Base-by-base conservation (phyloP, 2,113 vertebrate genomes). In the Blennius ocellaris region DNA sequence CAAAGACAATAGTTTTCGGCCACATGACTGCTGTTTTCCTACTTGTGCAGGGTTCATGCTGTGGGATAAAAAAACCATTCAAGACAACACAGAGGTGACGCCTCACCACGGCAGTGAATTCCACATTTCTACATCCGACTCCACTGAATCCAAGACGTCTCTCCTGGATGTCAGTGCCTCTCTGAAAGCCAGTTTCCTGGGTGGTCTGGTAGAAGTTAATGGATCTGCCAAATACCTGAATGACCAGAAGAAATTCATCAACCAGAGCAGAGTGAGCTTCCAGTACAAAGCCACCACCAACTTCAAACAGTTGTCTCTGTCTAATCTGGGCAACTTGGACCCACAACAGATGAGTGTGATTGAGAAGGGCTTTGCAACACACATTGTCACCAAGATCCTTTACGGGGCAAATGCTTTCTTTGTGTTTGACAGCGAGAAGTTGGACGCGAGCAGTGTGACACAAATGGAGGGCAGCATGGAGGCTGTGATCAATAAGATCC, bases 331-430 rank as follows among this genome's bases (percentile, higher is more conserved):
- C 0, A 57, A 1, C 11, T 5, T 47, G 0, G 5, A 61, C 11
- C 39, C 2, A 50, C 0, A 21, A 0, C 30, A 74, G 36, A 9
- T 0, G 57, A 4, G 0, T 0, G 40, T 74, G 2, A 30, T 44
- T 14, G 14, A 48, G 50, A 15, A 54, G 14, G 1, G 0, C 0
- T 40, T 6, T 0, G 86, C 86, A 5, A 84, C 86, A 11, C 86
- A 90, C 6, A 44, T 88, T 3, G 72, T 87, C 5, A 82, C 69
- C 10, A 53, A 30, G 6, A 74, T 90, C 51, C 54, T 78, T 21
- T 86, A 79, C 15, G 83, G 83, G 2, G 81, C 82, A 11, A 71
- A 81, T 14, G 82, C 80, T 2, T 54, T 87, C 56, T 85, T 89
- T 69, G 82, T 85, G n/a, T 89, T 87, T 62, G 78, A 87, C 52